Evolutionary conservation across 2,113 vertebrate species (phyloP).

Genomic region (Alligator mississippiensis): DNA sequence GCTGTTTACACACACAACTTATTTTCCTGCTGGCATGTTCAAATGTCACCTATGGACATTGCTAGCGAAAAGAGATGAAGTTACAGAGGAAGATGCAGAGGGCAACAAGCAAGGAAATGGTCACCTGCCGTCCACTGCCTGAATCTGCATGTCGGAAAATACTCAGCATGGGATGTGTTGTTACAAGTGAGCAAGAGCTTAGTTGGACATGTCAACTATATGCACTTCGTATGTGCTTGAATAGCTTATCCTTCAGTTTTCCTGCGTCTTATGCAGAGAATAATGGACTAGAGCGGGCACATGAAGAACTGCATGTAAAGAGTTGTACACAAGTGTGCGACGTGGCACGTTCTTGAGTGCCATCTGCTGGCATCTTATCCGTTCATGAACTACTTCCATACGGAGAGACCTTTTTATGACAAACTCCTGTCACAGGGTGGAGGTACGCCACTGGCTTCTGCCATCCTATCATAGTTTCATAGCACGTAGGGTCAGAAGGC

Average conservation of each 20-base stretch:
- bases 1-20: neutral
- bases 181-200: neutral
- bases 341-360: slow-evolving; percentile 36
- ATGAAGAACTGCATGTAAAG: too few relatives aligned
- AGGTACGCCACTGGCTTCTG: neutral
- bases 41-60: neutral
- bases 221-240: too few relatives aligned
- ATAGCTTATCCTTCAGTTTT: too few relatives aligned
- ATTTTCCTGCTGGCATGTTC: neutral
- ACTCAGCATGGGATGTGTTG: neutral
- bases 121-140: neutral
- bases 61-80: neutral
- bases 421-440: neutral
- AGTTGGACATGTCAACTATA: neutral
- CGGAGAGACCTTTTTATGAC: neutral
- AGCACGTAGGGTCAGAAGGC: too few relatives aligned
- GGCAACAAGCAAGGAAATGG: neutral
- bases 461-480: too few relatives aligned
- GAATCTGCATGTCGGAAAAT: neutral
- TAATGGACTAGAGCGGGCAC: too few relatives aligned
- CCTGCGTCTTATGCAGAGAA: too few relatives aligned
- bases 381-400: neutral
- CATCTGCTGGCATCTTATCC: slow-evolving; percentile 47
- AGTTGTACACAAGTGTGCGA: neutral
- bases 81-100: neutral